Evolutionary conservation across 2,888 invertebrate genomes (phyloP).

Genomic region (Plebejus argus): DNA sequence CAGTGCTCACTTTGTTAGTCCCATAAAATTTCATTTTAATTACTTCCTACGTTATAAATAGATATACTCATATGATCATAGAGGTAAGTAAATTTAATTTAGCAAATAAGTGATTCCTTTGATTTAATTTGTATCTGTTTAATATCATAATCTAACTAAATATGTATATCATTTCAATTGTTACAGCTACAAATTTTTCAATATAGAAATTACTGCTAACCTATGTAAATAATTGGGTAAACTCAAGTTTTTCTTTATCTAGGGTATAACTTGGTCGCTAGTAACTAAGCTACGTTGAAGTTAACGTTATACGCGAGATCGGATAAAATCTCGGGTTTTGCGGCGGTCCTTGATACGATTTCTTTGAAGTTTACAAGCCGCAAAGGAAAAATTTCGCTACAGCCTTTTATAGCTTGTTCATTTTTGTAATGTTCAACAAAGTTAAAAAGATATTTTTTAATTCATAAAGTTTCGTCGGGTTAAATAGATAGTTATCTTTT

Average conservation of each 20-base stretch:
- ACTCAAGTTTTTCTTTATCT: too few species aligned
- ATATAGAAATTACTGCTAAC: not conserved
- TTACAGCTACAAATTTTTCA: not conserved
- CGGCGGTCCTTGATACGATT: slow-evolving; percentile 7
- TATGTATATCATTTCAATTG: not conserved
- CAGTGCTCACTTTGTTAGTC: not conserved
- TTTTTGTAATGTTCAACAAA: not conserved
- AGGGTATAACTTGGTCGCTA: too few species aligned
- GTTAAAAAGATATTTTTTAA: not conserved
- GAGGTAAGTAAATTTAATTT: not conserved
- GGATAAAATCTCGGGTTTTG: slow-evolving; percentile 22
- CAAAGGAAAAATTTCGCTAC: not conserved
- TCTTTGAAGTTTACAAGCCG: slow-evolving; percentile 21
- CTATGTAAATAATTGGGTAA: too few species aligned
- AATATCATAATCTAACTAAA: not conserved
- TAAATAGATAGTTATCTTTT: not conserved
- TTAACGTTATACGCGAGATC: slow-evolving; percentile 1
- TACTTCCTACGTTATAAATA: not conserved
- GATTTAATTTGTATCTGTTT: not conserved
- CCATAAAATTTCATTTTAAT: not conserved
- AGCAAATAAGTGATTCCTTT: not conserved
- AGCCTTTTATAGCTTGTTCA: not conserved
- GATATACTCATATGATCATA: not conserved
- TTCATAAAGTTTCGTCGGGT: not conserved
- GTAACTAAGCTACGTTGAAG: not conserved